A percentile compares a stretch with the other conserved stretches of the same genome.
These are phyloP conservation scores for Ormyrus labotus DNA, from an alignment of 2,888 invertebrate genomes.

Conservation along the genomic window DNA sequence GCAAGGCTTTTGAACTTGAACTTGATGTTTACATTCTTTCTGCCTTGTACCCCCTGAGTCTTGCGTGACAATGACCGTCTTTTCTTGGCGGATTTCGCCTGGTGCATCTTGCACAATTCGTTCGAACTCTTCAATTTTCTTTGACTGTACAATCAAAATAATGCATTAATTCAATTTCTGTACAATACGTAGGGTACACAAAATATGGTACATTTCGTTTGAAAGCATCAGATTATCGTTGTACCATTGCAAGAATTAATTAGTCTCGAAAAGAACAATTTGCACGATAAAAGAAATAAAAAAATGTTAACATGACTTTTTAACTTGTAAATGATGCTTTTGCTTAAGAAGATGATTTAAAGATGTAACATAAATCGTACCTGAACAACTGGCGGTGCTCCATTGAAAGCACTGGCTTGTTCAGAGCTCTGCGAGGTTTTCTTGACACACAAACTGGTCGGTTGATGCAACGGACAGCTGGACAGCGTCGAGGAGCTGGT, in stretches of 20 bases:
- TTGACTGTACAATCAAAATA: slow-evolving; percentile 63
- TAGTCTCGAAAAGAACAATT: too few species aligned
- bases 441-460: slow-evolving; percentile 67
- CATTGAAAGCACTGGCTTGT: slow-evolving; percentile 69
- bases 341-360: not conserved
- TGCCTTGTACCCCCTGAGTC: slow-evolving; percentile 68
- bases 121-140: slow-evolving; percentile 72
- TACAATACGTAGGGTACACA: not conserved
- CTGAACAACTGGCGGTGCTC: slow-evolving; percentile 72
- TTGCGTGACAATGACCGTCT: slow-evolving; percentile 68
- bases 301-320: not conserved
- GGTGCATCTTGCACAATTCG: slow-evolving; percentile 71
- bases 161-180: not conserved
- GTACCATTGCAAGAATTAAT: too few species aligned
- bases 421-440: slow-evolving; percentile 69
- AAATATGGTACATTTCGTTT: not conserved
- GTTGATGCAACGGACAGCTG: slow-evolving; percentile 62
- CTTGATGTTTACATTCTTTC: slow-evolving; percentile 67
- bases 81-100: slow-evolving; percentile 72
- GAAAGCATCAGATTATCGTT: not conserved
- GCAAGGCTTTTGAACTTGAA: slow-evolving; percentile 75
- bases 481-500: slow-evolving; percentile 67
- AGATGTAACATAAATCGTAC: slow-evolving; percentile 58
- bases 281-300: too few species aligned
- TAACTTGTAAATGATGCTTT: not conserved